phyloP scores from a whole-genome alignment of 2,113 vertebrate species.

The Chaetodon auriga region DNA sequence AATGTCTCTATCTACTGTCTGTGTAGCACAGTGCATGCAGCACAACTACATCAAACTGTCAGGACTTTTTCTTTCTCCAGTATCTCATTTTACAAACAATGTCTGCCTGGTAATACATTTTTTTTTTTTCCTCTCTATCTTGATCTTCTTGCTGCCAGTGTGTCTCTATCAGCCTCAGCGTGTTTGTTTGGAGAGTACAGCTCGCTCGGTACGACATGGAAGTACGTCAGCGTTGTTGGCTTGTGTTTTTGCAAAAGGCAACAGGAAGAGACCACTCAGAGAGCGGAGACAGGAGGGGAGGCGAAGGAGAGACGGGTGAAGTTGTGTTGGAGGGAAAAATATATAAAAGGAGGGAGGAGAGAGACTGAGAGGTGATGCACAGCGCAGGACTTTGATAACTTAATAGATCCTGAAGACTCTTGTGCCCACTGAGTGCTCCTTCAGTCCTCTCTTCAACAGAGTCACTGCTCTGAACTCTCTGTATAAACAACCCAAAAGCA shows the following conservation, averaged over 20 bases:
- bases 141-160: slow-evolving; percentile 49
- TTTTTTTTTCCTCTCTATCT: slow-evolving; percentile 32
- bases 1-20: neutral
- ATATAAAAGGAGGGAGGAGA: neutral
- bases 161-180: slow-evolving; percentile 30
- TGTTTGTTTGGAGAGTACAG: slow-evolving; percentile 73
- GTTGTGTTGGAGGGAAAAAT: neutral
- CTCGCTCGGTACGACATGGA: slow-evolving; percentile 60
- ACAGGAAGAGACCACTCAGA: slow-evolving; percentile 77
- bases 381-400: neutral
- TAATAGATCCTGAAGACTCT: slow-evolving; percentile 7
- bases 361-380: slow-evolving; percentile 12
- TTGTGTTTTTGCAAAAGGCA: slow-evolving; percentile 64
- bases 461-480: neutral
- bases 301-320: slow-evolving; percentile 25
- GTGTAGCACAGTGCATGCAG: neutral
- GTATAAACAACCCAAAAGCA: neutral
- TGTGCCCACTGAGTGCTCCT: neutral
- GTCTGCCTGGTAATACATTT: slow-evolving; percentile 6
- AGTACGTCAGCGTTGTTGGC: slow-evolving; percentile 75
- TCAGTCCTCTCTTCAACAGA: neutral
- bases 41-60: slow-evolving; percentile 27
- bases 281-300: slow-evolving; percentile 38
- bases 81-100: slow-evolving; percentile 39
- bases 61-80: slow-evolving; percentile 23